These are phyloP conservation scores for Drosophila merina DNA, from an alignment of 2,888 invertebrate genomes.

Conservation along the genomic window DNA sequence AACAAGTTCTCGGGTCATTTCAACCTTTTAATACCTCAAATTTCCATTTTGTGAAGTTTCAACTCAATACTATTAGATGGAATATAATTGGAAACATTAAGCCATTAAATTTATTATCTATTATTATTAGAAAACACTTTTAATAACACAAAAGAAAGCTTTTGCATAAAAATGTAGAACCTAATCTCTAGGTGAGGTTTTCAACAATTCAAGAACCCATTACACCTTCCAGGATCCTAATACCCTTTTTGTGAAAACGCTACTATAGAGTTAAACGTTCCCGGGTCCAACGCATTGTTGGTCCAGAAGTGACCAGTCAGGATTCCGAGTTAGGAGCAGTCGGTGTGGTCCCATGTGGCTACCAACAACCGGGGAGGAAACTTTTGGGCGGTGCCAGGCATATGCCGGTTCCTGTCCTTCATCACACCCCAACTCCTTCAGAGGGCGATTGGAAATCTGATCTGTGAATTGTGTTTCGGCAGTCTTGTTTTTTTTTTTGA, in stretches of 20 bases:
- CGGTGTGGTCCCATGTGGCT: conserved; percentile 19
- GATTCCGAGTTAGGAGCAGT: background rate
- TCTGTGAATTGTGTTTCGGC: conserved; percentile 20
- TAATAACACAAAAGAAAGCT: no score
- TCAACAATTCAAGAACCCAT: no score
- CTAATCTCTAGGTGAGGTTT: no score
- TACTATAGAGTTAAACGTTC: conserved; percentile 36
- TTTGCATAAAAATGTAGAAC: no score
- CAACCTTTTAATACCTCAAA: background rate
- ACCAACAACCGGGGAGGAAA: conserved; percentile 3
- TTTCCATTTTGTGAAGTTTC: background rate
- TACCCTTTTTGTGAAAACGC: conserved; percentile 10
- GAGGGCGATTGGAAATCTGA: conserved; percentile 18
- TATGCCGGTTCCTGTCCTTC: conserved; percentile 7
- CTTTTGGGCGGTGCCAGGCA: background rate
- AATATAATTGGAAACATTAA: no score
- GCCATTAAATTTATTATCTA: background rate
- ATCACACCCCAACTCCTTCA: conserved; percentile 1
- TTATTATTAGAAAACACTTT: no score
- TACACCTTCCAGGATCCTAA: background rate
- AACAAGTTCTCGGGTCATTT: conserved; percentile 8
- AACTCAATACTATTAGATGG: no score
- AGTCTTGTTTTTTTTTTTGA: background rate
- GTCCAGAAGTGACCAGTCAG: conserved; percentile 29
- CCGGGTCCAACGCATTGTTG: conserved; percentile 18